Evolutionary conservation across 2,113 vertebrate species (phyloP), one percentile per base, ranked within the genome.

Genomic region (Corythaeola cristata): DNA sequence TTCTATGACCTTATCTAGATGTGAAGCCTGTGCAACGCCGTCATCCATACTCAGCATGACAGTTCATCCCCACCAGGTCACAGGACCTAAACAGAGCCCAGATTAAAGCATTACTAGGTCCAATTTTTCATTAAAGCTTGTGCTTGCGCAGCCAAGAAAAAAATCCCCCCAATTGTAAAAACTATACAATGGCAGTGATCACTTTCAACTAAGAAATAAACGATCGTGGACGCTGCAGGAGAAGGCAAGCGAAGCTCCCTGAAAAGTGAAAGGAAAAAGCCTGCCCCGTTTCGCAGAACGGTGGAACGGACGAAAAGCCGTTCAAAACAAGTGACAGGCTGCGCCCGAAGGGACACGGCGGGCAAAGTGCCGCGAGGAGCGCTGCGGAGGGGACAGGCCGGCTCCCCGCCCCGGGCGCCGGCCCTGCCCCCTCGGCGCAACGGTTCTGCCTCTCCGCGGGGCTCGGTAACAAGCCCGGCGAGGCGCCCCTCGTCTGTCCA

Each of bases 131-230:
- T 2, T 71, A 72, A 41, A 68, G 15, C 33, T 27, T 11, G 5
- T 15, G n/a, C 41, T 62, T 58, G 12, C 27, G 5, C 18, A 89
- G 22, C 3, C n/a, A 50, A 24, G 4, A 23, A 71, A 82, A 28
- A 18, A 33, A 13, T 3, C 3, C 5, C 6, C 7, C 4, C 14
- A 11, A 3, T 2, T 11, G 1, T 37, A 41, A 74, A n/a, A 47
- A 15, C 3, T 8, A 11, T 11, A 22, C 20, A 4, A 4, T 3
- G 59, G 5, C 15, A 11, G 12, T 0, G 1, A 45, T 5, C 21
- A 2, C 5, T 52, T 49, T 35, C 59, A 73, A 39, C 5, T 8
- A 19, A 3, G 9, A 59, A 56, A 66, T 3, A 30, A 67, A 21
- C 44, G 56, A 27, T 3, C 10, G 2, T 0, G 21, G 20, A 9